Base-by-base conservation (phyloP, 2,888 invertebrate species). In the Euphydryas editha region DNA sequence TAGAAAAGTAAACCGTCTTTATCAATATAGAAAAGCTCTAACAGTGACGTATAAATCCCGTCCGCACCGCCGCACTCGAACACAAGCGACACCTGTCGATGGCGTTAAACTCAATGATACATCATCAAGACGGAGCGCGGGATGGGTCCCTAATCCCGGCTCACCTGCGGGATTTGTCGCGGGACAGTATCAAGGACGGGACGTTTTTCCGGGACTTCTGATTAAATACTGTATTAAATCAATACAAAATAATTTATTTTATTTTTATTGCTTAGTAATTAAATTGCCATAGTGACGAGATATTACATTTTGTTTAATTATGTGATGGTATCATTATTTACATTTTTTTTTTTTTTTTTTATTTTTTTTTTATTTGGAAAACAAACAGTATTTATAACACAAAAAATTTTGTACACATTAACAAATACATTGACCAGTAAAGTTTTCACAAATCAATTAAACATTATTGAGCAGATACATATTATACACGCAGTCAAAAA, bases 31-130 rank as follows among this genome's bases (percentile, higher is more conserved):
- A 24, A 51, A 54, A 36, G 42, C 59, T 59, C 47, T 20, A 36
- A 30, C 36, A 36, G 47, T 57, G 54, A 62, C 54, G 37, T 62
- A 64, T 59, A 69, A 57, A 64, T 67, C 67, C 51, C 47, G 37
- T 51, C 46, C 54, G 59, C 54, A 59, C 47, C 39, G 54, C 37
- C 47, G 67, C 60, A 58, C 65, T 65, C 61, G 51, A 58, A 61
- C 63, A 58, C 57, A 75, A 75, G 77, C 76, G 84, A 86, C 85
- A 83, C 78, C 78, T 87, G 89, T 87, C 89, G 77, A 84, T 83
- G 69, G 72, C 74, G 76, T 71, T 85, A 79, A 71, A 72, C 75
- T 74, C 79, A 73, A 81, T 81, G 82, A 88, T 89, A 85, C 80
- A 83, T 88, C 88, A 89, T 81, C 78, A 83, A 84, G 88, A 87